phyloP scores from a whole-genome alignment of 2,888 invertebrate species.

The Sinotaia quadrata region DNA sequence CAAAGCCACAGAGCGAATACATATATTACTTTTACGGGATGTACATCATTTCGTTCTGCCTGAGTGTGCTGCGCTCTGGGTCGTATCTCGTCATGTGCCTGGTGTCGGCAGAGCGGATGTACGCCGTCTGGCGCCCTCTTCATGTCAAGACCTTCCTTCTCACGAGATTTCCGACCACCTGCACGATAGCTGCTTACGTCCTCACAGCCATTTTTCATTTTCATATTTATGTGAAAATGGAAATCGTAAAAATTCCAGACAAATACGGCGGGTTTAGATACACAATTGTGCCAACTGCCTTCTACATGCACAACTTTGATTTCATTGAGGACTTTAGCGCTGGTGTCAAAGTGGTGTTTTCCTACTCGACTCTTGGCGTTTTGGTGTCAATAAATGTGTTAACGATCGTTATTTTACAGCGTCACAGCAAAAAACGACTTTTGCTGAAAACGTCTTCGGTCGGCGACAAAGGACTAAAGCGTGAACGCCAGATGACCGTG shows the following conservation, averaged over 20 bases:
- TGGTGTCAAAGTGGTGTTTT: neutral
- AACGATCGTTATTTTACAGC: neutral
- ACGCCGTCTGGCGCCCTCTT: neutral
- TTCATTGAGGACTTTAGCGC: neutral
- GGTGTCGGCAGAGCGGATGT: constrained; percentile 2
- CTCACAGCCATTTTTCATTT: neutral
- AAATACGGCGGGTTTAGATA: neutral
- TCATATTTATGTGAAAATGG: neutral
- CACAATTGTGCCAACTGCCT: neutral
- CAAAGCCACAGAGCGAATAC: too few relatives aligned
- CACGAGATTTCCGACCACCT: neutral
- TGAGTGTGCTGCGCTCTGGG: neutral
- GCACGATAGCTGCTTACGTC: neutral
- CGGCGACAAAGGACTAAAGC: neutral
- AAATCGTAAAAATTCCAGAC: neutral
- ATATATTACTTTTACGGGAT: neutral
- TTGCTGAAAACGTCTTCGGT: neutral
- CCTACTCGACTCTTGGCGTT: neutral
- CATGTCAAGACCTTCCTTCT: constrained; percentile 7
- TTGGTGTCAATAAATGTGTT: neutral
- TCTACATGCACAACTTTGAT: neutral
- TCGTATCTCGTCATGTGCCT: neutral
- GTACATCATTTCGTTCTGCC: too few relatives aligned
- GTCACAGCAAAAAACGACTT: neutral
- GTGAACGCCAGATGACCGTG: neutral